Evolutionary conservation across 2,888 invertebrate genomes (phyloP).

Genomic region (Drosophila paranaensis): DNA sequence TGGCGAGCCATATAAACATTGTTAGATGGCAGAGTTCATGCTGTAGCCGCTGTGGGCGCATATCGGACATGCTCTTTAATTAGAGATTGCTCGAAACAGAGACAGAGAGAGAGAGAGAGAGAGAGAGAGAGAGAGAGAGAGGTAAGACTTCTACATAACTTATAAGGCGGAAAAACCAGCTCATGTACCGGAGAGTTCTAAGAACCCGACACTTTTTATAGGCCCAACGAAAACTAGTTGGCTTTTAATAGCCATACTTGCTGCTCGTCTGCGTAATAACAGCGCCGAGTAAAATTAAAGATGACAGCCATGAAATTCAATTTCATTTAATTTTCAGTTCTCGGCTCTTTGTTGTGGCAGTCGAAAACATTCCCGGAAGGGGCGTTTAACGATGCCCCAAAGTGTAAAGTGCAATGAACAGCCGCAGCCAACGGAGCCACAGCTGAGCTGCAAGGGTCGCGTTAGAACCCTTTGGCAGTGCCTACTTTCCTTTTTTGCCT

Average conservation of each 20-base stretch:
- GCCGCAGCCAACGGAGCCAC: constrained; percentile 3
- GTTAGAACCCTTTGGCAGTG: constrained; percentile 24
- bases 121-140: neutral
- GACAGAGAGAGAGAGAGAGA: neutral
- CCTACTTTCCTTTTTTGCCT: constrained; percentile 46
- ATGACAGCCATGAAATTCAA: constrained; percentile 70
- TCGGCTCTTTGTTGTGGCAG: constrained; percentile 10
- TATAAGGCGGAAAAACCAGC: constrained; percentile 63
- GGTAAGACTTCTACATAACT: neutral
- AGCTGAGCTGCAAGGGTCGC: constrained; percentile 12
- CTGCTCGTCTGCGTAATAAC: constrained; percentile 59
- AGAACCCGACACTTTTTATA: constrained; percentile 68
- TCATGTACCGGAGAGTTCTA: constrained; percentile 52
- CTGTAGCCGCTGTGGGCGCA: constrained; percentile 47
- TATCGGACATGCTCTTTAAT: constrained; percentile 58
- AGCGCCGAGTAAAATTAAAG: constrained; percentile 26
- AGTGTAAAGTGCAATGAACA: constrained; percentile 61
- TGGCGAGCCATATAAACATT: constrained; percentile 24
- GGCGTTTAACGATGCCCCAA: constrained; percentile 16
- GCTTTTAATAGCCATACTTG: constrained; percentile 57
- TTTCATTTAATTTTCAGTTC: constrained; percentile 53
- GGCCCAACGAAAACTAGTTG: constrained; percentile 66
- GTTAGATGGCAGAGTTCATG: constrained; percentile 20
- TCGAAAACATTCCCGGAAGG: constrained; percentile 58
- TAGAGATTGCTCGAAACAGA: constrained; percentile 22